A percentile compares a stretch with the other conserved stretches of the same genome.
These are phyloP conservation scores for Eolophus roseicapilla DNA, from an alignment of 2,113 vertebrate species.

Conservation along the genomic window DNA sequence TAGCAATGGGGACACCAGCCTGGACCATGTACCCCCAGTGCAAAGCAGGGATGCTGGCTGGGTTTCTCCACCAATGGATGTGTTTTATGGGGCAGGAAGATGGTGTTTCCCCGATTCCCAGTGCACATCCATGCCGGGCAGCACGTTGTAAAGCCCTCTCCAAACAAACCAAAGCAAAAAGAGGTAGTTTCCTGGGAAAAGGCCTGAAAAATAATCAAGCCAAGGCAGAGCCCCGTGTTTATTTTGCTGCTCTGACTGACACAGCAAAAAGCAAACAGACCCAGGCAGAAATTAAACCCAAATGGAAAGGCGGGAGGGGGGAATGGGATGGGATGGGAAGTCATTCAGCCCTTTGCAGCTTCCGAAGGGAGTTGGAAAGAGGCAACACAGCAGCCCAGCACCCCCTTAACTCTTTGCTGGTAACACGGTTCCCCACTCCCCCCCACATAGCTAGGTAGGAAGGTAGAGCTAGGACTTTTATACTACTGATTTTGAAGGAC, in stretches of 20 bases:
- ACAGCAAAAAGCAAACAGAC: constrained; percentile 57
- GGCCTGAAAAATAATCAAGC: constrained; percentile 47
- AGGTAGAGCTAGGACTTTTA: constrained; percentile 75
- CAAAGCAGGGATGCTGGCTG: background rate
- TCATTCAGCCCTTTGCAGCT: background rate
- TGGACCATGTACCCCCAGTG: accelerated
- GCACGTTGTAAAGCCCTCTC: constrained; percentile 4
- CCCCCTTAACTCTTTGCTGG: background rate
- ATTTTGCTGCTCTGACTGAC: constrained; percentile 64
- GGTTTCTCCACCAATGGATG: accelerated
- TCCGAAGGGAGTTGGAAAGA: background rate
- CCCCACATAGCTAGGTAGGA: constrained; percentile 28
- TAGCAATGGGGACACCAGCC: accelerated
- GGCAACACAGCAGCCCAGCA: background rate
- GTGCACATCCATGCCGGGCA: background rate
- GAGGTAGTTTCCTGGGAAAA: constrained; percentile 46
- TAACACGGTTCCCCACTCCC: background rate
- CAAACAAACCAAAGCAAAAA: constrained; percentile 46
- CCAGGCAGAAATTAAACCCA: constrained; percentile 9
- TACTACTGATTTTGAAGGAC: constrained; percentile 85
- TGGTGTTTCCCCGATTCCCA: accelerated
- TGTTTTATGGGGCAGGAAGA: background rate
- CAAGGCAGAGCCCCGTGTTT: constrained; percentile 18
- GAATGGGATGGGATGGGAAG: too few species aligned
- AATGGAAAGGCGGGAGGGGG: constrained; percentile 11